phyloP scores from a whole-genome alignment of 2,888 invertebrate genomes.

The Agonopterix arenella region DNA sequence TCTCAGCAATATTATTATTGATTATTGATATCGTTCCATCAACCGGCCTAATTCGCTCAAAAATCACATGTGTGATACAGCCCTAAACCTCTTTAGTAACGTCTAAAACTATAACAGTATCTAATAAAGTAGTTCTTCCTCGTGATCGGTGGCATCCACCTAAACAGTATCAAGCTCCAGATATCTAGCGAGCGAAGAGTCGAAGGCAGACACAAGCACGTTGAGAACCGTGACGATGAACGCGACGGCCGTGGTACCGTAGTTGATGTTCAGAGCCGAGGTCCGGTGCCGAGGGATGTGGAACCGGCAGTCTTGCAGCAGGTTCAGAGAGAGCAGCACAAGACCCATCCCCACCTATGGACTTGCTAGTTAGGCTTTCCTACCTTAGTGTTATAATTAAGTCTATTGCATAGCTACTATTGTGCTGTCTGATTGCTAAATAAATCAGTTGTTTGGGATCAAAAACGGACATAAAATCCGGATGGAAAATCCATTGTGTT shows the following conservation, averaged over 20 bases:
- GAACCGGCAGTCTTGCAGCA: conserved; percentile 86
- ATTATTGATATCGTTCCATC: no score
- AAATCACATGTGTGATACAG: no score
- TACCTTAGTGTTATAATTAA: not conserved
- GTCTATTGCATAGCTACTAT: no score
- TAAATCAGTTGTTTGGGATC: no score
- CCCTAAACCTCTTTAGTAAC: no score
- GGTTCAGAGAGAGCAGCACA: conserved; percentile 83
- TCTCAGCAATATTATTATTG: no score
- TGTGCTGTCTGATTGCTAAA: no score
- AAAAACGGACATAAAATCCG: no score
- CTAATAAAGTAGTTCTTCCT: no score
- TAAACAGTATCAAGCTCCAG: conserved; percentile 29
- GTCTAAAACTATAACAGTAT: no score
- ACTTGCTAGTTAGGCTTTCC: conserved; percentile 5
- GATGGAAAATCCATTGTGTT: no score
- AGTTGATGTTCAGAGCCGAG: conserved; percentile 84
- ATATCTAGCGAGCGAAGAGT: conserved; percentile 81
- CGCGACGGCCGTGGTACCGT: conserved; percentile 81
- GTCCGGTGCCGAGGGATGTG: conserved; percentile 81
- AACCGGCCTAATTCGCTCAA: no score
- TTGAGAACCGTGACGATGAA: conserved; percentile 86
- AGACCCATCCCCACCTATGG: conserved; percentile 84
- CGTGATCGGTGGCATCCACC: not conserved
- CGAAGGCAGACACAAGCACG: conserved; percentile 86